Percentiles rank a stretch among this genome's conserved stretches.
Evolutionary conservation across 2,113 vertebrate genomes (phyloP).

Genomic region (Elephantulus edwardii): DNA sequence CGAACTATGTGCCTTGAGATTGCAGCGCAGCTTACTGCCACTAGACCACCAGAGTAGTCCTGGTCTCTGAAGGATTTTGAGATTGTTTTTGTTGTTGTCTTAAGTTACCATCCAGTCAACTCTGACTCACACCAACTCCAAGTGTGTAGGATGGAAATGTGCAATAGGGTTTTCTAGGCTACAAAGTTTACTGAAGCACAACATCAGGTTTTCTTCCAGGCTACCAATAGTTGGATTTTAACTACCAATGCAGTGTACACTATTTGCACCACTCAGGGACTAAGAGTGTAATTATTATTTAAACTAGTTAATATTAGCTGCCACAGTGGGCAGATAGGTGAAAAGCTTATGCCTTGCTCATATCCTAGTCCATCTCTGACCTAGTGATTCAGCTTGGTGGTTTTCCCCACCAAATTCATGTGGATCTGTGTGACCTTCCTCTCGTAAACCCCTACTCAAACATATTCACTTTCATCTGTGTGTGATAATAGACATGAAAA

Average conservation of each 20-base stretch:
- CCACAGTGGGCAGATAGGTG: neutral
- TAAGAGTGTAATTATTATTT: neutral
- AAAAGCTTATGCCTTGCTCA: conserved; percentile 35
- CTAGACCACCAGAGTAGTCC: too few species aligned
- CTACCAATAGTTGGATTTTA: too few species aligned
- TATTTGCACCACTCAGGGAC: too few species aligned
- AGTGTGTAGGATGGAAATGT: too few species aligned
- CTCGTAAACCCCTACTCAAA: neutral
- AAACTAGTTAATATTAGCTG: conserved; percentile 25
- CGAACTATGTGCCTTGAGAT: too few species aligned
- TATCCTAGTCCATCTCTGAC: neutral
- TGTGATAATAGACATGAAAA: neutral
- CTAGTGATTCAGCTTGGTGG: neutral
- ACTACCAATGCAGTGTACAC: too few species aligned
- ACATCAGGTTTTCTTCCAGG: too few species aligned
- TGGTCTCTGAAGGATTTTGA: conserved; percentile 6
- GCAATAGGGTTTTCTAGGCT: too few species aligned
- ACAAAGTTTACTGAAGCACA: too few species aligned
- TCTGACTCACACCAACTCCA: too few species aligned
- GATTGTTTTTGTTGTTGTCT: neutral
- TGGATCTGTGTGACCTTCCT: neutral
- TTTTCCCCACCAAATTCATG: neutral
- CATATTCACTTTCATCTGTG: conserved; percentile 3
- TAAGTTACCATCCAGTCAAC: too few species aligned
- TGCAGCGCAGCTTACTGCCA: too few species aligned